Percentiles rank a stretch among this genome's conserved stretches.
Evolutionary conservation across 2,113 vertebrate genomes (phyloP).

Genomic region (Protobothrops mucrosquamatus): DNA sequence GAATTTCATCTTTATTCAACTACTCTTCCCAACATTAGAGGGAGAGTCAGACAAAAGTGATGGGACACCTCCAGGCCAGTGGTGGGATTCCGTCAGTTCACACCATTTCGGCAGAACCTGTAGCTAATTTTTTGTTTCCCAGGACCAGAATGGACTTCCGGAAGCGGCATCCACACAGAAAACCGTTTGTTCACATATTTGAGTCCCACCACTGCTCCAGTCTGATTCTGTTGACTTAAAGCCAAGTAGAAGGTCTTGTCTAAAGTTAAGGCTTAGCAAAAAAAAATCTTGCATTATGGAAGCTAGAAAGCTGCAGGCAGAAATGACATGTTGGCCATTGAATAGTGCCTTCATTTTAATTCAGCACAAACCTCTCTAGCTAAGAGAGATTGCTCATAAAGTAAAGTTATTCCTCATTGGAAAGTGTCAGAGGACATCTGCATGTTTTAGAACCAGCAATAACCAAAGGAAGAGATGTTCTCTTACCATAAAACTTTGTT

Average conservation of each 20-base stretch:
- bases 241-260: background rate
- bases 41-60: too few relatives aligned
- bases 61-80: too few relatives aligned
- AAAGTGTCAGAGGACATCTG: background rate
- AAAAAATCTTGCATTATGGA: background rate
- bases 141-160: too few relatives aligned
- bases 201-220: too few relatives aligned
- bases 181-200: too few relatives aligned
- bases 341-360: background rate
- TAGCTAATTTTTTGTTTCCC: too few relatives aligned
- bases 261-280: background rate
- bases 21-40: background rate
- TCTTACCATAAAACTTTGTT: background rate
- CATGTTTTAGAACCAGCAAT: background rate
- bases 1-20: background rate
- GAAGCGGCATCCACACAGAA: too few relatives aligned
- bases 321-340: background rate
- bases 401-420: background rate
- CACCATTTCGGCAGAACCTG: too few relatives aligned
- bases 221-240: too few relatives aligned
- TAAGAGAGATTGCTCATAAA: background rate
- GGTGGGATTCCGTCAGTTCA: too few relatives aligned
- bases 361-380: background rate
- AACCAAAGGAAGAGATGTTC: background rate
- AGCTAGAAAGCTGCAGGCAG: rapidly evolving